Evolutionary conservation across 2,888 invertebrate genomes (phyloP).

Genomic region (Megaustenia siamemsis): DNA sequence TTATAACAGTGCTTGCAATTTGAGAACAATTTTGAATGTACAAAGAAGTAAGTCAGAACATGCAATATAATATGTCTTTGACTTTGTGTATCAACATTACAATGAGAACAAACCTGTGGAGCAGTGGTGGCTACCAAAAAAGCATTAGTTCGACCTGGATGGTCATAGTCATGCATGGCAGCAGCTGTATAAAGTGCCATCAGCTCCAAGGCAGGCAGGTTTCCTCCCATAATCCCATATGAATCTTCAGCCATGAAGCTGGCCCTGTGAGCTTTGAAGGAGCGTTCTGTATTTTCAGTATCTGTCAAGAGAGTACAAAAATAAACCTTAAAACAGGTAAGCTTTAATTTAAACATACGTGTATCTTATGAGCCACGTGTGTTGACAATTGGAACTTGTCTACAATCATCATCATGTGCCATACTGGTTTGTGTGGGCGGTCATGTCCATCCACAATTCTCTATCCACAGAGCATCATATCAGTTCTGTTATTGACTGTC

Average conservation of each 20-base stretch:
- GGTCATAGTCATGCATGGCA: constrained; percentile 85
- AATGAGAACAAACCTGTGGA: constrained; percentile 80
- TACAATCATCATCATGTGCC: no score
- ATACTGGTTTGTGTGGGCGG: no score
- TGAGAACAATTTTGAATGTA: no score
- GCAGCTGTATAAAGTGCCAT: constrained; percentile 84
- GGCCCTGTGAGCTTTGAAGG: constrained; percentile 66
- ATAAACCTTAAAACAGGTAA: neutral
- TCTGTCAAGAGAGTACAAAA: constrained; percentile 61
- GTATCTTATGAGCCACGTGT: no score
- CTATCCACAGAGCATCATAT: no score
- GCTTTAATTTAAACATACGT: neutral
- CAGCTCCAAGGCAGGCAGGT: constrained; percentile 82
- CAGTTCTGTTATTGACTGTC: no score
- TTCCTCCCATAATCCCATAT: constrained; percentile 82
- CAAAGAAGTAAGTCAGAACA: no score
- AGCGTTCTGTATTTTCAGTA: constrained; percentile 67
- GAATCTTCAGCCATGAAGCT: constrained; percentile 79
- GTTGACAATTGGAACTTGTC: no score
- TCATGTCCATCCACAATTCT: no score
- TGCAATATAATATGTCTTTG: no score
- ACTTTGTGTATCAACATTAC: neutral
- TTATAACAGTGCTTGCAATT: no score
- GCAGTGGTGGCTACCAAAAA: constrained; percentile 83
- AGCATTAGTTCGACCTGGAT: constrained; percentile 84